Base-by-base conservation (phyloP, 2,113 vertebrate genomes). In the Coptodon bakossiorum region DNA sequence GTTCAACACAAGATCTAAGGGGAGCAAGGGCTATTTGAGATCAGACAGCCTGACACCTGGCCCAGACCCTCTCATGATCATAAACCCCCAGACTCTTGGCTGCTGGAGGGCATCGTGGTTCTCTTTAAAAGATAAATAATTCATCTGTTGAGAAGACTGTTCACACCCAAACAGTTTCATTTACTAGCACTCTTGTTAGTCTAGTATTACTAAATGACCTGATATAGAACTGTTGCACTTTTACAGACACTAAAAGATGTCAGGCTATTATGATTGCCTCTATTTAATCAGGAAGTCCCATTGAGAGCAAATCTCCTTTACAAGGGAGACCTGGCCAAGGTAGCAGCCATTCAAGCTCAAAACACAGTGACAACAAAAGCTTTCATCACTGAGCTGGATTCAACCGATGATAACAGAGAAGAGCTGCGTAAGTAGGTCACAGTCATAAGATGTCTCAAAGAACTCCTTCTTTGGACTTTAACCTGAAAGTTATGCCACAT, bases 381-480 rank as follows among this genome's bases (percentile, higher is more conserved):
- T 27, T 90, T 89, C n/a, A 87, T 22, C 57, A 59, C 2, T 22
- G 9, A 66, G 34, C 27, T 61, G 27, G 31, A 24, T 63, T 85
- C 9, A 85, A 12, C 17, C 57, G 17, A 87, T 81, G 56, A 63
- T 78, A 59, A 88, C 8, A 86, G 80, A 91, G 71, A 90, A 87
- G 24, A 54, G 43, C 24, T 12, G 19, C 17, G 36, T 76, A n/a
- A 14, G 14, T 45, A 73, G 84, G 71, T 86, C 91, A 89, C 87
- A 91, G 91, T 92, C 71, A 54, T 48, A 17, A 79, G 45, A 27
- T 43, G 16, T 73, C 66, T 79, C 38, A 68, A 63, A 24, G 11
- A 29, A 54, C 45, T 82, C 24, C 52, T 53, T 84, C 34, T 43
- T 61, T 91, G 90, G 81, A 93, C 88, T 90, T 93, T 91, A 90